Percentiles rank a stretch among this genome's conserved stretches.
These are phyloP conservation scores for Myxocyprinus asiaticus DNA, from an alignment of 2,113 vertebrate species.

Conservation along the genomic window DNA sequence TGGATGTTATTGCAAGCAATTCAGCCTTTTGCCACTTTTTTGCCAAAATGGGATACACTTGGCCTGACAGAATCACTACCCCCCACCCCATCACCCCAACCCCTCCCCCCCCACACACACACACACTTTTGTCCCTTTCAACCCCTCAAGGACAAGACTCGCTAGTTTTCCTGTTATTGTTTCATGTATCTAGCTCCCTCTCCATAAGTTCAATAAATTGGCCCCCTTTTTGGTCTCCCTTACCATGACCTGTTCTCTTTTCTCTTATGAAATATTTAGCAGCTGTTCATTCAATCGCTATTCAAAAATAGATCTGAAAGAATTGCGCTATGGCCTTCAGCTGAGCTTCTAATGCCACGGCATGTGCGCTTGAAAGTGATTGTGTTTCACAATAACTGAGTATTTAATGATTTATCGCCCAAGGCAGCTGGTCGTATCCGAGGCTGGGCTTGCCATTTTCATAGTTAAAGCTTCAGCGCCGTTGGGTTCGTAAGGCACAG, in stretches of 20 bases:
- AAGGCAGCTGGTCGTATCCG: slow-evolving; percentile 16
- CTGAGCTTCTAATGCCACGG: slow-evolving; percentile 18
- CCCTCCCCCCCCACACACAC: too few species aligned
- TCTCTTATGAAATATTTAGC: slow-evolving; percentile 59
- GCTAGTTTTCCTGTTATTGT: slow-evolving; percentile 53
- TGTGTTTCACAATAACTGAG: slow-evolving; percentile 57
- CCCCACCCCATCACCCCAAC: too few species aligned
- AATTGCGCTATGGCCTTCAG: slow-evolving; percentile 49
- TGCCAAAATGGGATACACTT: slow-evolving; percentile 55
- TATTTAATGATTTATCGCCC: slow-evolving; percentile 55
- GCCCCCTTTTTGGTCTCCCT: slow-evolving; percentile 45
- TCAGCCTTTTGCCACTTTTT: slow-evolving; percentile 53
- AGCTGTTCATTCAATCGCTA: slow-evolving; percentile 59
- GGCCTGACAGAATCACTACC: slow-evolving; percentile 53
- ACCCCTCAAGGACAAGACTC: slow-evolving; percentile 53
- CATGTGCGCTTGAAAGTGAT: slow-evolving; percentile 34
- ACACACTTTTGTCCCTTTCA: slow-evolving; percentile 1
- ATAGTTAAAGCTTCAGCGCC: slow-evolving; percentile 10
- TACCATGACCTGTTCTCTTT: slow-evolving; percentile 54
- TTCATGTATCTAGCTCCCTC: slow-evolving; percentile 55
- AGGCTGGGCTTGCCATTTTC: slow-evolving; percentile 18
- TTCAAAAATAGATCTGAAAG: slow-evolving; percentile 59
- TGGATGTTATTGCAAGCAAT: slow-evolving; percentile 45
- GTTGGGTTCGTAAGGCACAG: not conserved
- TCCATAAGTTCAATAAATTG: slow-evolving; percentile 52